These are phyloP conservation scores for Taurulus bubalis DNA, from an alignment of 2,113 vertebrate genomes.

Conservation along the genomic window DNA sequence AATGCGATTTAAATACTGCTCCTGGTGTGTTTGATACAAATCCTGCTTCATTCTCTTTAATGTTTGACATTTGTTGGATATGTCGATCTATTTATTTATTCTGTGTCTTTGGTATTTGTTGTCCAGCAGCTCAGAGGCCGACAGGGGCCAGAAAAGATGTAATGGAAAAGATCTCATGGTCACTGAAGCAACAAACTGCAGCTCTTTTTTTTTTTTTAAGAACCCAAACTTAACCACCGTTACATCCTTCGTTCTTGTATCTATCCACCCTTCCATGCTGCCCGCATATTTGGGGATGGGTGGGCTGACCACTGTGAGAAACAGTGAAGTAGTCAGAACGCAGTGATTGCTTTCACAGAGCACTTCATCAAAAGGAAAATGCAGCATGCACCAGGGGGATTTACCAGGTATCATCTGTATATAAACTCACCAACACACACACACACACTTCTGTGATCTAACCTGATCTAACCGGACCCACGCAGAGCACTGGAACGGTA, in stretches of 20 bases:
- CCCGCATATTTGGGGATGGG: slow-evolving; percentile 64
- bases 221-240: slow-evolving; percentile 30
- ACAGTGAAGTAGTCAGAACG: slow-evolving; percentile 52
- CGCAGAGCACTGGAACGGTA: slow-evolving; percentile 10
- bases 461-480: slow-evolving; percentile 29
- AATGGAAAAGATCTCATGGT: slow-evolving; percentile 25
- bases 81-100: background rate
- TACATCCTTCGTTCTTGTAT: slow-evolving; percentile 49
- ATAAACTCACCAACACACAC: slow-evolving; percentile 4
- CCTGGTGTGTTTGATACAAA: background rate
- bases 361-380: slow-evolving; percentile 53
- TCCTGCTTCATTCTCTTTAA: background rate
- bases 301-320: slow-evolving; percentile 60
- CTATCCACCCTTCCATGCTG: slow-evolving; percentile 34
- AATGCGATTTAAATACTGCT: background rate
- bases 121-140: slow-evolving; percentile 14
- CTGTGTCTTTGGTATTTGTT: background rate
- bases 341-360: slow-evolving; percentile 67
- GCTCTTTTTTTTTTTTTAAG: background rate
- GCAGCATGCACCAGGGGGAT: slow-evolving; percentile 28
- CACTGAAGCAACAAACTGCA: slow-evolving; percentile 17
- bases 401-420: slow-evolving; percentile 46
- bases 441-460: slow-evolving; percentile 15
- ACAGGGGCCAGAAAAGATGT: slow-evolving; percentile 9
- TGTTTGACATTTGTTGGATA: background rate